These are phyloP conservation scores for Hippoglossus hippoglossus DNA, from an alignment of 2,797 vertebrate genomes.

Conservation along the genomic window DNA sequence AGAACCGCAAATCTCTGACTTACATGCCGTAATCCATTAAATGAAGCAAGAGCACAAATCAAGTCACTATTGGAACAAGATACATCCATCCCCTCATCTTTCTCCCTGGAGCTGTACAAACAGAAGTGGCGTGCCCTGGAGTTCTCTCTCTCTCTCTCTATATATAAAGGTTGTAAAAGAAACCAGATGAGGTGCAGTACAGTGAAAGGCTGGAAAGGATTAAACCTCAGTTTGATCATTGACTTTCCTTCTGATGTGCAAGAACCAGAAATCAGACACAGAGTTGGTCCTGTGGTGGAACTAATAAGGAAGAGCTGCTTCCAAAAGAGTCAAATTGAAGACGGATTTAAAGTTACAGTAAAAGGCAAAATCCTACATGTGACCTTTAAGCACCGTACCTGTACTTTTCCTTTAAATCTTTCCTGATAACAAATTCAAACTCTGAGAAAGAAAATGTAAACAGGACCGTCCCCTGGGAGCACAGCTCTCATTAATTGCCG, in stretches of 20 bases:
- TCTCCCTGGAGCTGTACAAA: constrained; percentile 20
- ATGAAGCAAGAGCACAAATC: constrained; percentile 35
- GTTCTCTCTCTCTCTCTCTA: constrained; percentile 23
- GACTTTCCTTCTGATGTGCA: constrained; percentile 58
- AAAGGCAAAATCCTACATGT: constrained; percentile 7
- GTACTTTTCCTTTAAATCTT: constrained; percentile 27
- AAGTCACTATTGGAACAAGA: constrained; percentile 35
- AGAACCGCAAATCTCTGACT: constrained; percentile 53
- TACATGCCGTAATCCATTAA: constrained; percentile 28
- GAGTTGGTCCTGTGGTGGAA: constrained; percentile 47
- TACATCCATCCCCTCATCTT: constrained; percentile 18
- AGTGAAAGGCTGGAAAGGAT: constrained; percentile 71
- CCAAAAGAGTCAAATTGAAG: constrained; percentile 39
- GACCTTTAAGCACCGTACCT: constrained; percentile 19
- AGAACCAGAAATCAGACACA: constrained; percentile 50
- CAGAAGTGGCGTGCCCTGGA: constrained; percentile 16
- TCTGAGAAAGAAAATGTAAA: constrained; percentile 42
- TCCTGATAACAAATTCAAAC: constrained; percentile 34
- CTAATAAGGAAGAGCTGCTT: constrained; percentile 61
- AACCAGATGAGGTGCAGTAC: constrained; percentile 71
- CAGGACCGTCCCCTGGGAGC: constrained; percentile 19
- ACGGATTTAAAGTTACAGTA: constrained; percentile 25
- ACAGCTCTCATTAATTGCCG: constrained; percentile 52
- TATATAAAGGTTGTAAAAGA: constrained; percentile 55
- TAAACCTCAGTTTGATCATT: constrained; percentile 64